Conservation (phyloP, 2,797 vertebrate genomes). For the Lagocephalus sceleratus region DNA sequence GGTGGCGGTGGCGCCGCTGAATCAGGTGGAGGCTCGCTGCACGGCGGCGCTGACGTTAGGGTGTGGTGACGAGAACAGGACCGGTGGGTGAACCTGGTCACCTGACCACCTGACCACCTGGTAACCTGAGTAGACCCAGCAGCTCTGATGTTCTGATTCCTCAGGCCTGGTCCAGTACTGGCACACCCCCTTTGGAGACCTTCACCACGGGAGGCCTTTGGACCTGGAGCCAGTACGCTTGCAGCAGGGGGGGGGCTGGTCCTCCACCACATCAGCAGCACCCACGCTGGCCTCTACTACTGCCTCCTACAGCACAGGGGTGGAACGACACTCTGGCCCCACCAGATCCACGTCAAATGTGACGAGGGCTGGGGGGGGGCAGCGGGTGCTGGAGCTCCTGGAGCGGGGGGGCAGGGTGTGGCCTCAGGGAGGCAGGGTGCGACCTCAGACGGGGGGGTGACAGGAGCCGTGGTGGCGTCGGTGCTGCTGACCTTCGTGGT, state of each 20-base stretch:
- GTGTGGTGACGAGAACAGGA: constrained; percentile 40
- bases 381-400: too few relatives aligned
- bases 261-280: constrained; percentile 41
- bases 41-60: constrained; percentile 37
- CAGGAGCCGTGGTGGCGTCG: constrained; percentile 60
- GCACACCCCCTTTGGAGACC: constrained; percentile 73
- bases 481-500: constrained; percentile 71
- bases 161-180: constrained; percentile 61
- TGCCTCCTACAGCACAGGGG: constrained; percentile 55
- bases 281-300: constrained; percentile 71
- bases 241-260: constrained; percentile 56
- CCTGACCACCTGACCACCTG: too few relatives aligned
- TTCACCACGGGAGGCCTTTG: constrained; percentile 33
- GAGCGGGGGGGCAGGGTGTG: too few relatives aligned
- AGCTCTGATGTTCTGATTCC: not conserved
- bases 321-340: constrained; percentile 48
- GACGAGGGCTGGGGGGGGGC: too few relatives aligned
- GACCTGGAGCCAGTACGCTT: constrained; percentile 41
- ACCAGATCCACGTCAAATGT: constrained; percentile 29
- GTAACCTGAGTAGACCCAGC: not conserved
- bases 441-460: constrained; percentile 35
- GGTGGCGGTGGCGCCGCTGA: constrained; percentile 14
- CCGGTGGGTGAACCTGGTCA: constrained; percentile 43
- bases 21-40: constrained; percentile 33
- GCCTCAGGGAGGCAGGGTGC: not conserved